Evolutionary conservation across 2,888 invertebrate species (phyloP), one percentile per base, ranked within the genome.

Genomic region (Drosophila anceps): DNA sequence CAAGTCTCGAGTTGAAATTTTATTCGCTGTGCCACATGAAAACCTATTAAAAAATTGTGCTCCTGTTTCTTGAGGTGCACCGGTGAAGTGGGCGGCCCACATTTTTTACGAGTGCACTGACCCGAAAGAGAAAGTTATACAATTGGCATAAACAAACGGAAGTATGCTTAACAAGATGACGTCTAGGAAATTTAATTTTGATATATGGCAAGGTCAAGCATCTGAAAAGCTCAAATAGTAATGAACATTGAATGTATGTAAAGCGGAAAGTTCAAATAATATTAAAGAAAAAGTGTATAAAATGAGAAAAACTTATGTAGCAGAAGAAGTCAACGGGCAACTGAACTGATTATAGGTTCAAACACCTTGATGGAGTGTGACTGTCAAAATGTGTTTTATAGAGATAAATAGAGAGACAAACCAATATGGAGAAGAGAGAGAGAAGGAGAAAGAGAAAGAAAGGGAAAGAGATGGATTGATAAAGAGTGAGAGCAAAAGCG

Each of bases 21-120:
- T 53, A 39, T 73, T 62, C 44, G 44, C 41, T 37, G 13, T 41
- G n/a, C 67, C 39, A 33, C 57, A 67, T 67, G 29, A 54, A 61
- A 53, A 57, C 60, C 71, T 66, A 66, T 66, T 58, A 73, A 57
- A 58, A 71, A 55, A 51, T 63, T 44, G 58, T 43, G 58, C 20
- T 50, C 24, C n/a, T 39, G 10, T 35, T 61, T 51, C 33, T 48
- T 18, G n/a, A 57, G 61, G 44, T 69, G n/a, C 27, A 2, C 61
- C 27, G 18, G n/a, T n/a, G n/a, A 27, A 35, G 4, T 9, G 35
- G 20, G 29, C 18, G 24, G 2, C 1, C 4, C 31, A 9, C 20
- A 18, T 31, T 44, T 51, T 51, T 69, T 31, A 60, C 18, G 43
- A 18, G 60, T 60, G 48, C 68, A 60, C 3, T 69, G 69, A 68